Percentiles rank a stretch among this genome's conserved stretches.
Evolutionary conservation across 2,888 invertebrate species (phyloP).

Genomic region (Pristionchus mayeri): DNA sequence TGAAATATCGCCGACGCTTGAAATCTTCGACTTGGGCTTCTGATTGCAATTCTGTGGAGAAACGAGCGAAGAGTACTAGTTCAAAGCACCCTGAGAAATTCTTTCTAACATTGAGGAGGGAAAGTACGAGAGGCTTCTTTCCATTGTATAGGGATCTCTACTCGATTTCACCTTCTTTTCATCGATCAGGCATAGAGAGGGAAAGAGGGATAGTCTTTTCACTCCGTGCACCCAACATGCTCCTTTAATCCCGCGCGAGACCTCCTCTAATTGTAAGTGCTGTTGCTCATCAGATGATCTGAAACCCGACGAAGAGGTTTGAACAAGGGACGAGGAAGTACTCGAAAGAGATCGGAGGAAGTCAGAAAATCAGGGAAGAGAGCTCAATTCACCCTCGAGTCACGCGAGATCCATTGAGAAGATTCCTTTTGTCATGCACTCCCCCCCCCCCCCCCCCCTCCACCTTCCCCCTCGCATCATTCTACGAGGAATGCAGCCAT

Average conservation of each 20-base stretch:
- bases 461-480: not conserved
- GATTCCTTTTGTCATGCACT: not conserved
- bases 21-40: conserved; percentile 7
- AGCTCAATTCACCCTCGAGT: too few relatives aligned
- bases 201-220: too few relatives aligned
- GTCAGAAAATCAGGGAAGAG: not conserved
- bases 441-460: not conserved
- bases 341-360: not conserved
- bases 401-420: not conserved
- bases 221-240: not conserved
- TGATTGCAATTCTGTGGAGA: not conserved
- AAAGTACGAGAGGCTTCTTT: too few relatives aligned
- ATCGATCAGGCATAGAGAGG: too few relatives aligned
- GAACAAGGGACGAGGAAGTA: not conserved
- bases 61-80: not conserved
- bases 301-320: not conserved
- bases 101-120: too few relatives aligned
- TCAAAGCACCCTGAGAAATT: not conserved
- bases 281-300: not conserved
- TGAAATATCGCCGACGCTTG: not conserved
- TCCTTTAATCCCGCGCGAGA: not conserved
- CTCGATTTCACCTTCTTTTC: too few relatives aligned
- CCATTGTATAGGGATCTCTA: too few relatives aligned
- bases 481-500: not conserved
- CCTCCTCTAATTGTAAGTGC: not conserved